These are phyloP conservation scores for Carpatolechia fugitivella DNA, from an alignment of 2,888 invertebrate genomes.

Conservation along the genomic window DNA sequence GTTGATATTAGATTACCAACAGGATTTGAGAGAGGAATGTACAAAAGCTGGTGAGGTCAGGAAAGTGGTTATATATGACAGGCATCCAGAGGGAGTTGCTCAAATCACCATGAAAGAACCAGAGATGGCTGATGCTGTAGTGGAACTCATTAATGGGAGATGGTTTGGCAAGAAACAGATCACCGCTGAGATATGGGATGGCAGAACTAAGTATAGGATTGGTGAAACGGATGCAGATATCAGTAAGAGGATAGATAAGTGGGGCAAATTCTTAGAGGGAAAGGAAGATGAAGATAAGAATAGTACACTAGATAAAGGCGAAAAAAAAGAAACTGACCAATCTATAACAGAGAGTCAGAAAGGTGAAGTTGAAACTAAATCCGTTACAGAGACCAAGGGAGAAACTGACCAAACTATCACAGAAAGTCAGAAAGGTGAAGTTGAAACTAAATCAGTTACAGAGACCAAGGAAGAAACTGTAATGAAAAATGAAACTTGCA, in stretches of 20 bases:
- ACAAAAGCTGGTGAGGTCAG: constrained; percentile 94
- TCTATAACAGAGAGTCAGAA: neutral
- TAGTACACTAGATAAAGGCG: constrained; percentile 6
- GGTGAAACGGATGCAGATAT: constrained; percentile 94
- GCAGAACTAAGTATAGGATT: constrained; percentile 94
- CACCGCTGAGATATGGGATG: constrained; percentile 95
- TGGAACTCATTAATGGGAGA: constrained; percentile 91
- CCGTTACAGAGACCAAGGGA: neutral
- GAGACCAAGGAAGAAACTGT: neutral
- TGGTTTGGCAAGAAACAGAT: constrained; percentile 94
- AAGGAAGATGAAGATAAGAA: constrained; percentile 60
- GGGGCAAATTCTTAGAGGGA: constrained; percentile 90
- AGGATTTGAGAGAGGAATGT: constrained; percentile 93
- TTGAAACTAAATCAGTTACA: neutral
- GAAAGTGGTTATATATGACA: constrained; percentile 94
- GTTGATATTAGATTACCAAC: constrained; percentile 93
- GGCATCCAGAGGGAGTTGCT: constrained; percentile 96
- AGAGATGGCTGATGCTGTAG: constrained; percentile 94
- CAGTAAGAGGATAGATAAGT: constrained; percentile 88
- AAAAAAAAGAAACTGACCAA: constrained; percentile 9
- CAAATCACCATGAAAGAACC: constrained; percentile 94
- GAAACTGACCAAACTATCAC: neutral
- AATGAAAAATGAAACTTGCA: neutral
- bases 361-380: neutral
- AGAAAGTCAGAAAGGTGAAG: neutral